Base-by-base conservation (phyloP, 53 echinoderm and acorn worm species). In the Temnopleurus reevesii region DNA sequence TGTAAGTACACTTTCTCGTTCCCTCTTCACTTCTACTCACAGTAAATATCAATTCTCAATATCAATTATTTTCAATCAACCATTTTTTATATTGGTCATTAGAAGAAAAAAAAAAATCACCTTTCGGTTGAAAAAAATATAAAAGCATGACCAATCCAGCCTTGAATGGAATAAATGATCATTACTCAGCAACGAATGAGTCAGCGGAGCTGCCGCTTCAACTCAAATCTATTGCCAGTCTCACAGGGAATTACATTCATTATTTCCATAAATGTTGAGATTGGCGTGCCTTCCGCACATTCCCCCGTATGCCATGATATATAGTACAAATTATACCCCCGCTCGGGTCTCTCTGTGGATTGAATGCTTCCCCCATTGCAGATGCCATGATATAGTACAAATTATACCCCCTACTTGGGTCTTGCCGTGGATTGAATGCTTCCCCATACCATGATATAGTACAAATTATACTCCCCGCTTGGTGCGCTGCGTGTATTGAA, bases 241-340 rank as follows among this genome's bases (percentile, higher is more conserved):
- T 85, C 85, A 44, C 58, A 21, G 85, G 85, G 85, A 85, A 46
- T 85, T 85, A 85, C 85, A 60, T 85, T n/a, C 59, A 60, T 85
- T 85, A 85, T 85, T 85, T 85, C 85, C 85, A 85, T 85, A 85
- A 85, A 59, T 85, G 85, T 85, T 46, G 85, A 36, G 58, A 15
- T 36, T 26, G 41, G 71, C 6, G 33, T 31, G 49, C 51, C 47
- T 49, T 47, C 28, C 80, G 10, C 80, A 80, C 51, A 49, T 80
- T 15, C 28, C 29, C 80, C 36, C 41, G 23, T 46, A 51, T 27
- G 80, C 13, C 17, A 80, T 80, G 80, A 80, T 80, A 80, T 47
- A n/a, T n/a, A n/a, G n/a, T 53, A 17, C 53, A 53, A 53, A 53
- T 53, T 53, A 53, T 53, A 17, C 53, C 9, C 53, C 9, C 53